Evolutionary conservation across 1,140 invertebrate species (phyloP).

Genomic region (Musca vetustissima): DNA sequence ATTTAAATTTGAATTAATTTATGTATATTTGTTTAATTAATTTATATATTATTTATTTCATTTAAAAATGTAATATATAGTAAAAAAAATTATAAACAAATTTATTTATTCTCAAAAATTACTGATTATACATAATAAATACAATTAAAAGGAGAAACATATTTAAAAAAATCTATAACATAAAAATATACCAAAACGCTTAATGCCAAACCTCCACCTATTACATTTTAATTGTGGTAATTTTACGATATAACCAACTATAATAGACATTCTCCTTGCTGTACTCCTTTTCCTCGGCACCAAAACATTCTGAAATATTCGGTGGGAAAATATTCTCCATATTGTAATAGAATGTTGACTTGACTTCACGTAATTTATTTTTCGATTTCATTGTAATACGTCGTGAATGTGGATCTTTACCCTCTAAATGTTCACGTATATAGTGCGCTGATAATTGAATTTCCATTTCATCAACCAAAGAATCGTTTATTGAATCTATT

Average conservation of each 20-base stretch:
- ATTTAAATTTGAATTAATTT: too few relatives aligned
- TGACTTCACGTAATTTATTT: slow-evolving; percentile 43
- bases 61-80: too few relatives aligned
- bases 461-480: slow-evolving; percentile 43
- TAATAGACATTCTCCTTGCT: slow-evolving; percentile 46
- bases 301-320: slow-evolving; percentile 38
- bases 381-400: slow-evolving; percentile 45
- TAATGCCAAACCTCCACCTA: too few relatives aligned
- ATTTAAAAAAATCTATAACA: too few relatives aligned
- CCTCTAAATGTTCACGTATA: slow-evolving; percentile 43
- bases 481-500: slow-evolving; percentile 40
- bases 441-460: slow-evolving; percentile 42
- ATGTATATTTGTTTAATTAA: too few relatives aligned
- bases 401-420: slow-evolving; percentile 44
- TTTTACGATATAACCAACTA: slow-evolving; percentile 47
- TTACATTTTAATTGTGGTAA: slow-evolving; percentile 24
- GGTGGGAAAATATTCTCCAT: slow-evolving; percentile 51
- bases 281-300: slow-evolving; percentile 46
- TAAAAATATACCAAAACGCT: too few relatives aligned
- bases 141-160: too few relatives aligned
- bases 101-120: too few relatives aligned
- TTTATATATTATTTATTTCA: too few relatives aligned
- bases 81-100: too few relatives aligned
- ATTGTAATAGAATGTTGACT: slow-evolving; percentile 47
- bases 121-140: too few relatives aligned